These are phyloP conservation scores for Heterodera carotae DNA, from an alignment of 1,140 invertebrate genomes.

Conservation along the genomic window DNA sequence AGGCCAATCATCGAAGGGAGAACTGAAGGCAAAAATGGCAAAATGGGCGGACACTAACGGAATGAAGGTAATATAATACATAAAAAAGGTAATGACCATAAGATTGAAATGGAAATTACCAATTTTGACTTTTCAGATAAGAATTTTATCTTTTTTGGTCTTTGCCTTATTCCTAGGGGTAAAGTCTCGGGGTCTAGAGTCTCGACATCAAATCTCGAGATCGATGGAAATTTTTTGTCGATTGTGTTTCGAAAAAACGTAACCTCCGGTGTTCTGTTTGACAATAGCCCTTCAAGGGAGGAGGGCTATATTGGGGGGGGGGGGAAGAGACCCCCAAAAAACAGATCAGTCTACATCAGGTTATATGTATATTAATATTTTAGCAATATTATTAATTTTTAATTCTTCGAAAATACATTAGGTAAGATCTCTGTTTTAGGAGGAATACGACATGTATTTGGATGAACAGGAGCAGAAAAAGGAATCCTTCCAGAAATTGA, in stretches of 20 bases:
- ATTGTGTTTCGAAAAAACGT: no score
- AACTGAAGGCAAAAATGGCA: not conserved
- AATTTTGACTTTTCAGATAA: not conserved
- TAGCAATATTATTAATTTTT: not conserved
- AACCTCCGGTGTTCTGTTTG: no score
- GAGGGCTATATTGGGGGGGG: no score
- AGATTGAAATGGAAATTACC: not conserved
- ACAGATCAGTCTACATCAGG: no score
- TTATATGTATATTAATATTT: not conserved
- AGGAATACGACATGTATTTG: not conserved
- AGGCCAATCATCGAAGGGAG: not conserved
- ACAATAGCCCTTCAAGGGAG: no score
- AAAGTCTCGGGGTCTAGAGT: no score
- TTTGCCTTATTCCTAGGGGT: no score
- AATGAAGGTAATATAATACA: not conserved
- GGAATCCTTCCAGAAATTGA: not conserved
- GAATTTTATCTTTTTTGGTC: not conserved
- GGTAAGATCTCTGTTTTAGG: no score
- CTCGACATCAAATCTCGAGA: no score
- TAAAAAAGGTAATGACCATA: not conserved
- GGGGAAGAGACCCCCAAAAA: no score
- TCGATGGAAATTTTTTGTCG: no score
- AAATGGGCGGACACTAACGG: slow-evolving; percentile 7
- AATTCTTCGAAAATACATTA: not conserved
- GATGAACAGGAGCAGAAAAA: not conserved